Percentiles rank a stretch among this genome's conserved stretches.
phyloP scores from a whole-genome alignment of 2,113 vertebrate genomes.

The Catharus fuscescens region DNA sequence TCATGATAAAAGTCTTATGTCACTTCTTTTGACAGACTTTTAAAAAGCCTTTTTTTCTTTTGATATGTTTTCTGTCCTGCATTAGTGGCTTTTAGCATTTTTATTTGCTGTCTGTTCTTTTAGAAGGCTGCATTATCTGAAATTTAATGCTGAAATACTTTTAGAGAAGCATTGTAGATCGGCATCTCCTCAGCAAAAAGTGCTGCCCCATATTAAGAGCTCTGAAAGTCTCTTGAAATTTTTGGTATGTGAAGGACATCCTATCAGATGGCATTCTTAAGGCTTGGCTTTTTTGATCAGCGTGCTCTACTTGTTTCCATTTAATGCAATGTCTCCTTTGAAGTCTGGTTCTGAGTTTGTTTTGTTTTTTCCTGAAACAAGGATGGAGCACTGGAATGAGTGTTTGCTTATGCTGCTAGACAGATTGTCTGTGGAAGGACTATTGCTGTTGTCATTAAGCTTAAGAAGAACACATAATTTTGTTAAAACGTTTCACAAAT shows the following conservation, averaged over 20 bases:
- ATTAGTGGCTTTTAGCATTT: constrained; percentile 5
- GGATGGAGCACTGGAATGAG: neutral
- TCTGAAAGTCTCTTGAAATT: neutral
- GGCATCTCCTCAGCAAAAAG: neutral
- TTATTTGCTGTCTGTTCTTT: neutral
- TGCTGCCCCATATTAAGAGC: neutral
- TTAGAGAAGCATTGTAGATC: neutral
- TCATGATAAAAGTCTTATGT: neutral
- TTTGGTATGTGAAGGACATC: neutral
- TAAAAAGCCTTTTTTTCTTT: neutral
- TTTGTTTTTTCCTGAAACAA: neutral
- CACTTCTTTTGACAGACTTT: neutral
- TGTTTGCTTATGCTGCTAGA: neutral
- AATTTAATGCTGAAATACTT: neutral
- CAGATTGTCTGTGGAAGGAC: neutral
- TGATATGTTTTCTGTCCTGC: neutral
- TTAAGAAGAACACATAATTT: neutral
- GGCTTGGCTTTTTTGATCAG: neutral
- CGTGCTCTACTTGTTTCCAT: neutral
- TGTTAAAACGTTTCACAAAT: neutral
- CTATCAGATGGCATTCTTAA: neutral
- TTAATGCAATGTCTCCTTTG: neutral
- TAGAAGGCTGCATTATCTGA: neutral
- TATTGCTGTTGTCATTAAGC: neutral
- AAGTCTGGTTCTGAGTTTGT: neutral